phyloP scores from a whole-genome alignment of 2,888 invertebrate genomes.

The Petrolisthes cinctipes region DNA sequence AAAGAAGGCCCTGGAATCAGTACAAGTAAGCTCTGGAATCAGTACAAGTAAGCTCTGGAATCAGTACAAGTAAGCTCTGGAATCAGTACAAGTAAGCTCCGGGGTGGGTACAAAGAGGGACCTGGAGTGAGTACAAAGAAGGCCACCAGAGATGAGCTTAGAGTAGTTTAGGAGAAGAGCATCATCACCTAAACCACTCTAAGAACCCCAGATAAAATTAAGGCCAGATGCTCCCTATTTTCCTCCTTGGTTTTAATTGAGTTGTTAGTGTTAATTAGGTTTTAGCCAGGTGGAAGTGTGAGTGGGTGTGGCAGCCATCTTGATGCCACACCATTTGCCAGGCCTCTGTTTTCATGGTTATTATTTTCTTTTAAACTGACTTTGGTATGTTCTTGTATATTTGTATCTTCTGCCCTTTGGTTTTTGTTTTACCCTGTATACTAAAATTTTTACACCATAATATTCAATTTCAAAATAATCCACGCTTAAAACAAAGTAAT shows the following conservation, averaged over 20 bases:
- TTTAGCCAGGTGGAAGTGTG: background rate
- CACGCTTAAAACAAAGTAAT: no score
- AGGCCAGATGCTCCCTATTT: background rate
- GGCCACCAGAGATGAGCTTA: background rate
- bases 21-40: no score
- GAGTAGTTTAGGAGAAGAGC: background rate
- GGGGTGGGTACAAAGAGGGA: background rate
- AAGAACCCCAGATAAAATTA: background rate
- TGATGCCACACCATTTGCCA: background rate
- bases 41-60: no score
- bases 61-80: no score
- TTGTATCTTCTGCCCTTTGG: no score
- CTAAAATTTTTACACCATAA: no score
- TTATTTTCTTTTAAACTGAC: no score
- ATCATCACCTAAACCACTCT: background rate
- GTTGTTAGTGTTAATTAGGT: conserved; percentile 37
- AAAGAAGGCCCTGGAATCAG: no score
- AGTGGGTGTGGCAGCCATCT: background rate
- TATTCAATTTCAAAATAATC: no score
- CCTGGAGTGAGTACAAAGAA: background rate
- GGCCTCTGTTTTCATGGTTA: background rate
- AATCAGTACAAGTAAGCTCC: background rate
- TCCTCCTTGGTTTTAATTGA: conserved; percentile 10
- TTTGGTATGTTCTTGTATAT: no score
- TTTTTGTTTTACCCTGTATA: no score